Percentiles rank a stretch among this genome's conserved stretches.
Evolutionary conservation across 2,797 vertebrate genomes (phyloP).

Genomic region (Monodelphis domestica): DNA sequence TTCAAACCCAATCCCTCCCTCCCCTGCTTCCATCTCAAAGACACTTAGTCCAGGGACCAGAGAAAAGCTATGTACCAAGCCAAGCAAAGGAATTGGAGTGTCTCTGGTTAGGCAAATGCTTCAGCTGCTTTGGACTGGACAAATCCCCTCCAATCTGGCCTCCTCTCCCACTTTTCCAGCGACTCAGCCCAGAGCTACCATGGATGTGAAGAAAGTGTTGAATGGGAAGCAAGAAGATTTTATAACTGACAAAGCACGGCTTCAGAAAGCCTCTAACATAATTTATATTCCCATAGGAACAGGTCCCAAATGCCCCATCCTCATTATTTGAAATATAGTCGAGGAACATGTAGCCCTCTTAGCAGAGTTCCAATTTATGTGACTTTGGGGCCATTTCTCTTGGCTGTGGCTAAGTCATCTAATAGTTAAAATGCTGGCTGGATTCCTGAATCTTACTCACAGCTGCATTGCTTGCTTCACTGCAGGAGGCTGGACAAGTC

Average conservation of each 20-base stretch:
- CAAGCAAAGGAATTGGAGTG: constrained; percentile 16
- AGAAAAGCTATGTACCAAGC: constrained; percentile 64
- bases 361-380: background rate
- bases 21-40: constrained; percentile 69
- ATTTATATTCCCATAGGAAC: background rate
- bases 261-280: constrained; percentile 53
- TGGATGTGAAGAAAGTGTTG: constrained; percentile 43
- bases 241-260: constrained; percentile 44
- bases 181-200: background rate
- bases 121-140: constrained; percentile 40
- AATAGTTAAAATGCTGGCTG: constrained; percentile 61
- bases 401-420: background rate
- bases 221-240: constrained; percentile 62
- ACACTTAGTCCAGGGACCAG: constrained; percentile 72
- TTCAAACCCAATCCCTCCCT: constrained; percentile 78
- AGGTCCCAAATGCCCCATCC: background rate
- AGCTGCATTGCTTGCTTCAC: constrained; percentile 51
- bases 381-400: background rate
- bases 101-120: constrained; percentile 42
- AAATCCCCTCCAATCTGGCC: constrained; percentile 63
- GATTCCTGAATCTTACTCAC: constrained; percentile 77
- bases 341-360: constrained; percentile 46
- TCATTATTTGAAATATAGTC: constrained; percentile 39
- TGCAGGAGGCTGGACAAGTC: constrained; percentile 53
- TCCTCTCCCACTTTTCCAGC: background rate